Percentiles rank a stretch among this genome's conserved stretches.
Conservation (phyloP, 1,140 invertebrate species). For the Heliconius congener region DNA sequence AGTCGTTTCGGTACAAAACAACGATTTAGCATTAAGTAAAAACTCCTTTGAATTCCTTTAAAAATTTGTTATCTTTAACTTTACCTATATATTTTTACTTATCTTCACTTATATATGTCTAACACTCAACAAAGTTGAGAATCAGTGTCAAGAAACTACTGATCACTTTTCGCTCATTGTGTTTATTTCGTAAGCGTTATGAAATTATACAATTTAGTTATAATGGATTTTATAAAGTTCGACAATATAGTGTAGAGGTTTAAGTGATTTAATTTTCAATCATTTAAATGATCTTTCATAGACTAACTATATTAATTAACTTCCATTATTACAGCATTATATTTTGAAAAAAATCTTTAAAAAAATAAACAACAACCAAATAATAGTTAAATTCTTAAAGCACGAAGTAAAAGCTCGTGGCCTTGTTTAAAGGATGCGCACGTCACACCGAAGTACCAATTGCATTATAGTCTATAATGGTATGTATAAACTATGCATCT, state of each 20-base stretch:
- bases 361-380: not conserved
- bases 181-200: too few relatives aligned
- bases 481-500: not conserved
- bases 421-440: conserved; percentile 48
- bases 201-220: too few relatives aligned
- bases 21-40: not conserved
- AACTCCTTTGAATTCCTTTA: not conserved
- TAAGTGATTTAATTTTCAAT: too few relatives aligned
- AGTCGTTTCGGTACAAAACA: not conserved
- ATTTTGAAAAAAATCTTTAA: not conserved
- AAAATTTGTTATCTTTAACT: not conserved
- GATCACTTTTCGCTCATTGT: too few relatives aligned
- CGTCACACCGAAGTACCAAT: not conserved
- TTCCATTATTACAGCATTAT: too few relatives aligned
- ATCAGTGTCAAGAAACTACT: too few relatives aligned
- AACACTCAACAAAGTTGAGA: too few relatives aligned
- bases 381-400: not conserved
- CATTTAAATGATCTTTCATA: too few relatives aligned
- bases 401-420: conserved; percentile 36
- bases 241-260: too few relatives aligned
- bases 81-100: not conserved
- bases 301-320: too few relatives aligned
- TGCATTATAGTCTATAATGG: conserved; percentile 18
- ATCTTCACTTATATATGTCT: too few relatives aligned
- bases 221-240: too few relatives aligned